These are phyloP conservation scores for Cerceris rybyensis DNA, from an alignment of 2,888 invertebrate genomes.

Conservation along the genomic window DNA sequence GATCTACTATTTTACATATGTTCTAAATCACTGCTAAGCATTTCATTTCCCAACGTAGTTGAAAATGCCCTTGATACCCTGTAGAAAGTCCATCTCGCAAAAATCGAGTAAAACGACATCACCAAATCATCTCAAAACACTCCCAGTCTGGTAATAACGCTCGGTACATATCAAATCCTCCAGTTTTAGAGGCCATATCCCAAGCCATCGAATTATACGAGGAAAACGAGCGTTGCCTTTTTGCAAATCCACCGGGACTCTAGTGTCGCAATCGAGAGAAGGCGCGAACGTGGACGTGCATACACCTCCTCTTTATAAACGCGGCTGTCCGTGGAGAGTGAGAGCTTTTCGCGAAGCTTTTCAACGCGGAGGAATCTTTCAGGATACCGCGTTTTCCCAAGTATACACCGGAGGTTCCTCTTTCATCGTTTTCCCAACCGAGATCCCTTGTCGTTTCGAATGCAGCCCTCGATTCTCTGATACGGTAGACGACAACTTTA, in stretches of 20 bases:
- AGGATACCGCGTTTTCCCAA: constrained; percentile 17
- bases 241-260: neutral
- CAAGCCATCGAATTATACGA: neutral
- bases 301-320: neutral
- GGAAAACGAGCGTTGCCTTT: neutral
- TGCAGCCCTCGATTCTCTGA: constrained; percentile 52
- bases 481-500: constrained; percentile 57
- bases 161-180: neutral
- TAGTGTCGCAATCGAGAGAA: neutral
- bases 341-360: constrained; percentile 19
- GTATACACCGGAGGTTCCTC: constrained; percentile 7
- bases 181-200: neutral
- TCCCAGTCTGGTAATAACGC: neutral
- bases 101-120: too few relatives aligned
- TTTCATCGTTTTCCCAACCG: constrained; percentile 42
- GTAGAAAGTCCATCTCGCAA: too few relatives aligned
- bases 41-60: too few relatives aligned
- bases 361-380: constrained; percentile 37
- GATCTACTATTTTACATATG: too few relatives aligned
- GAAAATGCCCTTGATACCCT: too few relatives aligned
- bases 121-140: too few relatives aligned
- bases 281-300: constrained; percentile 5
- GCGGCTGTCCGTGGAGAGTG: neutral
- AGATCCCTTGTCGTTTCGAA: constrained; percentile 46
- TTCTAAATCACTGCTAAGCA: too few relatives aligned